These are phyloP conservation scores for Morelia viridis DNA, from an alignment of 2,797 vertebrate genomes.

Conservation along the genomic window DNA sequence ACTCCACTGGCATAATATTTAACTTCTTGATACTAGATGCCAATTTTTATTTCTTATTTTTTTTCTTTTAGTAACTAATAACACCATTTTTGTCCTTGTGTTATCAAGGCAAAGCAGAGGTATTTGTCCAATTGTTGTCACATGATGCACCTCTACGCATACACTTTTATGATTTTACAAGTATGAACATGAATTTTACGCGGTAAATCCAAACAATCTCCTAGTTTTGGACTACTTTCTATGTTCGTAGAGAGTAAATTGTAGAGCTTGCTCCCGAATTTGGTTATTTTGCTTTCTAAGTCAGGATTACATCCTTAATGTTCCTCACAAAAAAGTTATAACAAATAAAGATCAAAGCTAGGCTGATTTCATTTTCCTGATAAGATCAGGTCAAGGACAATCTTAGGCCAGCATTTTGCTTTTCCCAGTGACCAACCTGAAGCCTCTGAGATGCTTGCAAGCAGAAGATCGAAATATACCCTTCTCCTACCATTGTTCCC, in stretches of 20 bases:
- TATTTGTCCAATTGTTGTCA: conserved; percentile 25
- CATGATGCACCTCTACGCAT: background rate
- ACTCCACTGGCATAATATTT: background rate
- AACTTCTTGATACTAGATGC: conserved; percentile 28
- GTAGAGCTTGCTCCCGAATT: background rate
- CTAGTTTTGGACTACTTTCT: background rate
- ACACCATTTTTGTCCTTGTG: conserved; percentile 14
- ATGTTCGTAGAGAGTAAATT: background rate
- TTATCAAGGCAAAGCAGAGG: conserved; percentile 16
- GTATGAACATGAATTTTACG: background rate
- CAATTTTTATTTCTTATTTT: background rate
- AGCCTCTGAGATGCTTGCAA: background rate
- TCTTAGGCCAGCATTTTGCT: background rate
- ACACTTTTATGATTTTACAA: conserved; percentile 17
- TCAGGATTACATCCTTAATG: too few species aligned
- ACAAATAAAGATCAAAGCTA: background rate
- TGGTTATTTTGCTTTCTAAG: background rate
- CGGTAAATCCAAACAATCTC: background rate
- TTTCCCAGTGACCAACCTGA: background rate
- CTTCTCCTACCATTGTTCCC: background rate
- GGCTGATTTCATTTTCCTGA: background rate
- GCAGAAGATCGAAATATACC: background rate
- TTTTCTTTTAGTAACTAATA: conserved; percentile 11
- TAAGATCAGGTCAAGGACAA: background rate
- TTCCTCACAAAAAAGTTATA: background rate